Base-by-base conservation (phyloP, 1,140 invertebrate genomes). In the Drosophila albomicans region DNA sequence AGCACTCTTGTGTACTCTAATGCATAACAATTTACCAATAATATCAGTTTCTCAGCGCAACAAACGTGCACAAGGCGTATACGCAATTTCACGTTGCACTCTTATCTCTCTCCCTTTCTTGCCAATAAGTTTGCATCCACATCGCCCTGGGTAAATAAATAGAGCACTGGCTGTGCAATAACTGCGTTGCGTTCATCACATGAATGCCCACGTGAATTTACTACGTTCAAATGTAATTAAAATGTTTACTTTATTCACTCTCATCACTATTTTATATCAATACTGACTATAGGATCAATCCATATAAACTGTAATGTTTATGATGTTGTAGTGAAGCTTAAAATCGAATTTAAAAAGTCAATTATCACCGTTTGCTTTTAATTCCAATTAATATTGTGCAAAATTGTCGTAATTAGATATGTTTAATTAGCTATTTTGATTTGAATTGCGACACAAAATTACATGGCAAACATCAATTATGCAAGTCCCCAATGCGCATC, bases 361-460 rank as follows among this genome's bases (percentile, higher is more conserved):
- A 52, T 52, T 52, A 52, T 52, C 35, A 0, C 1, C 8, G 5
- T 25, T 6, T 3, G 11, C 46, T 8, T 49, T 25, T 10, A 25
- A 20, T 49, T 25, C 16, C 16, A 2, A 49, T 25, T 49, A 49
- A 49, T 49, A 49, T 46, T 16, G 5, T 25, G 45, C 45, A 7
- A 15, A 46, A 46, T 20, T 20, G 16, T 10, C 16, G 15, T 49
- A 49, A 25, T 49, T 52, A 52, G 20, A 30, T 52, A 30, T 30
- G 49, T 52, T 52, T 52, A 52, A 52, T 30, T 52, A 52, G 49
- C 2, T 30, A 30, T n/a, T 52, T 52, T 52, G 25, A 52, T 52
- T 52, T 30, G 25, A 30, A 30, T 52, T 25, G 1, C 15, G 25
- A 3, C 46, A 49, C 11, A 8, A 10, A 49, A 49, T 48, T 48